Conservation (phyloP, 1,140 invertebrate genomes). For the Trichogramma pretiosum region DNA sequence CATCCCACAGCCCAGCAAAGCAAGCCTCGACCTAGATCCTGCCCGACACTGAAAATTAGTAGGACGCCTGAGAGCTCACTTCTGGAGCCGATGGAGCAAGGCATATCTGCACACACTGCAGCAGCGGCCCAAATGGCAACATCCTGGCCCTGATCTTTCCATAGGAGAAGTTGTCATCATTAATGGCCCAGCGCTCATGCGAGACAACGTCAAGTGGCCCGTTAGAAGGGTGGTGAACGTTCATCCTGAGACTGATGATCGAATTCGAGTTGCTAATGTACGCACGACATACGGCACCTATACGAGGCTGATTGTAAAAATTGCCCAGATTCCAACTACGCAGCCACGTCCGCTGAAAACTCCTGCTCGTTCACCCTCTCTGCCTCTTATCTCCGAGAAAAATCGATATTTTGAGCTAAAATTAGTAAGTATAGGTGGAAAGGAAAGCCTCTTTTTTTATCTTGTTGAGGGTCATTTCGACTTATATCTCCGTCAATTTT, state of each 20-base stretch:
- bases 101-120: constrained; percentile 26
- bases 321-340: no score
- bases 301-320: no score
- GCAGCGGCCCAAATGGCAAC: constrained; percentile 25
- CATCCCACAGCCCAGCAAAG: neutral
- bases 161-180: constrained; percentile 23
- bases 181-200: constrained; percentile 17
- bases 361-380: no score
- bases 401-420: no score
- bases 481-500: no score
- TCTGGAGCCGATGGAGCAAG: constrained; percentile 25
- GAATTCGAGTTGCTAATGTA: constrained; percentile 14
- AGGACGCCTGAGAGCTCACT: constrained; percentile 18
- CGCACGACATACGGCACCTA: no score
- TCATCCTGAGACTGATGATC: constrained; percentile 18
- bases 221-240: constrained; percentile 6
- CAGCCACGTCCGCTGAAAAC: no score
- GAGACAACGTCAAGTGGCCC: neutral
- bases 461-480: no score
- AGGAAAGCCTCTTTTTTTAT: no score
- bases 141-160: constrained; percentile 17
- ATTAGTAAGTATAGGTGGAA: no score
- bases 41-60: constrained; percentile 1
- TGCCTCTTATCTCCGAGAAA: no score
- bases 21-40: no score